phyloP scores from a whole-genome alignment of 2,113 vertebrate genomes.

The Petromus typicus region DNA sequence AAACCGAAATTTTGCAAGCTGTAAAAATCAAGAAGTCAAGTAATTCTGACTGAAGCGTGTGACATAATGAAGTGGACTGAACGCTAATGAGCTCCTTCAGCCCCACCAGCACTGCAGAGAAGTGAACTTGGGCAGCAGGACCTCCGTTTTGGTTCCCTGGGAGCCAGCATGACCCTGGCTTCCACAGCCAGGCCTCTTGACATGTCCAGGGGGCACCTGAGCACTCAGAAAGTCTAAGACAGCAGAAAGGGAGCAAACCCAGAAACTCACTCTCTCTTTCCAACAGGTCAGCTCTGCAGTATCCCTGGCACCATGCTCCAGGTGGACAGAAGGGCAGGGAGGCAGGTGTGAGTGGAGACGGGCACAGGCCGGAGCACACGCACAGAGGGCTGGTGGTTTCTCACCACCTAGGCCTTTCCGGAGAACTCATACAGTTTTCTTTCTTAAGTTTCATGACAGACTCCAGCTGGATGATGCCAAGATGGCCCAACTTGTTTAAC shows the following conservation, averaged over 20 bases:
- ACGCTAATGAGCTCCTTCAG: constrained; percentile 14
- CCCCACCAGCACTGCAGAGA: background rate
- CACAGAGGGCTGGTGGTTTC: background rate
- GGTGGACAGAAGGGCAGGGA: background rate
- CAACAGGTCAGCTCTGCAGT: background rate
- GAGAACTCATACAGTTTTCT: background rate
- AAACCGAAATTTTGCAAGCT: constrained; percentile 62
- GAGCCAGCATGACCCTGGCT: fast-evolving
- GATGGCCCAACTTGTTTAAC: background rate
- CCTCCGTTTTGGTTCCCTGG: background rate
- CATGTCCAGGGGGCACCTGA: too few relatives aligned
- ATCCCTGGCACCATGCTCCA: background rate
- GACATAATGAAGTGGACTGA: constrained; percentile 52
- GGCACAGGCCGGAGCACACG: background rate
- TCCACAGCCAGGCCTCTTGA: too few relatives aligned
- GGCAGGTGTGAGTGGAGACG: too few relatives aligned
- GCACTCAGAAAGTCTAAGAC: background rate
- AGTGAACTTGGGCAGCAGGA: background rate
- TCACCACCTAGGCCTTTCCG: background rate
- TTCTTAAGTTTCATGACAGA: constrained; percentile 10
- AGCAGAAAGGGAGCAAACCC: background rate
- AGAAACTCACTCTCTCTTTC: background rate
- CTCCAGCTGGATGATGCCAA: background rate
- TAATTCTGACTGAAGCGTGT: constrained; percentile 21
- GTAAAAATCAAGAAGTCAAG: constrained; percentile 36